Percentiles rank a stretch among this genome's conserved stretches.
Conservation (phyloP, 2,797 vertebrate genomes). For the Odontamblyopus lacepedii region DNA sequence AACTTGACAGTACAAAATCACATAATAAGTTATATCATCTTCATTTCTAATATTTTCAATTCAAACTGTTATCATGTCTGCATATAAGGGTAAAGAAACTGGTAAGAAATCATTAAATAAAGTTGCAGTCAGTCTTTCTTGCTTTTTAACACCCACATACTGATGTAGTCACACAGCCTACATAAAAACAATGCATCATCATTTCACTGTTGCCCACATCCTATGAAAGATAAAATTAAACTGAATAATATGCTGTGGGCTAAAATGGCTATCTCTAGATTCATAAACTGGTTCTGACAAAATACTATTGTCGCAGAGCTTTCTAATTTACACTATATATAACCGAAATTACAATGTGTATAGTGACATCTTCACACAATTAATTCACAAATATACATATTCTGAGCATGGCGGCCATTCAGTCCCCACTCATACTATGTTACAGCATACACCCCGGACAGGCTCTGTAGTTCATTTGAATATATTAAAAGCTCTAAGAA, state of each 20-base stretch:
- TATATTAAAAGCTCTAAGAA: slow-evolving; percentile 82
- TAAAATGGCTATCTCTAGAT: slow-evolving; percentile 55
- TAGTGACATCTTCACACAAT: slow-evolving; percentile 58
- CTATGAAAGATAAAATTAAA: slow-evolving; percentile 38
- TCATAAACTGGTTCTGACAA: slow-evolving; percentile 31
- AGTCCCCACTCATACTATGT: slow-evolving; percentile 61
- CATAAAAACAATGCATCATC: slow-evolving; percentile 33
- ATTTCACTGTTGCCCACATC: slow-evolving; percentile 40
- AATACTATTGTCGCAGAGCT: slow-evolving; percentile 28
- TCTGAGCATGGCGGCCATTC: slow-evolving; percentile 63
- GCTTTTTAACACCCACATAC: slow-evolving; percentile 21
- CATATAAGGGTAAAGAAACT: slow-evolving; percentile 23
- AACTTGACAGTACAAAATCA: slow-evolving; percentile 45
- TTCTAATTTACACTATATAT: slow-evolving; percentile 35
- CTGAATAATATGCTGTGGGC: slow-evolving; percentile 26
- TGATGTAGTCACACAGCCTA: slow-evolving; percentile 30
- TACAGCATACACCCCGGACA: slow-evolving; percentile 69
- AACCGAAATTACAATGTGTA: slow-evolving; percentile 41
- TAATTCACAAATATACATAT: slow-evolving; percentile 70
- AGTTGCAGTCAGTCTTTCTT: background rate
- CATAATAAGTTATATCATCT: slow-evolving; percentile 38
- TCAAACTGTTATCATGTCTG: slow-evolving; percentile 36
- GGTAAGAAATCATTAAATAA: background rate
- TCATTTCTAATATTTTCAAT: slow-evolving; percentile 17
- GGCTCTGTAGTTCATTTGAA: slow-evolving; percentile 64